These are phyloP conservation scores for Zele albiditarsus DNA, from an alignment of 2,888 invertebrate genomes.

Conservation along the genomic window DNA sequence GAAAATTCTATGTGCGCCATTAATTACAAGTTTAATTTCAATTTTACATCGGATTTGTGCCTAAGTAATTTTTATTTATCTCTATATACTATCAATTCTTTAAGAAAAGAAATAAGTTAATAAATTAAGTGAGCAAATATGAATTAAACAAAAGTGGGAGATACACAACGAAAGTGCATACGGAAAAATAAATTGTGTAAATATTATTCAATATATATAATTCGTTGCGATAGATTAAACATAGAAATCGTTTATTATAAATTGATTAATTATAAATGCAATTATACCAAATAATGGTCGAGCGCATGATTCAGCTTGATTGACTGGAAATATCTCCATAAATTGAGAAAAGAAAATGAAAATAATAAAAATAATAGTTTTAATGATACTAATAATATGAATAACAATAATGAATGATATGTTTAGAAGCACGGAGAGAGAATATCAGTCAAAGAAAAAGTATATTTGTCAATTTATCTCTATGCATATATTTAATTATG, in stretches of 20 bases:
- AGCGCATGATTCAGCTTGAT: slow-evolving; percentile 34
- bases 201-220: slow-evolving; percentile 1
- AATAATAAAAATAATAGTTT: slow-evolving; percentile 12
- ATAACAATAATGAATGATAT: background rate
- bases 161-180: slow-evolving; percentile 54
- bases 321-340: slow-evolving; percentile 16
- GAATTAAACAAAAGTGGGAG: slow-evolving; percentile 37
- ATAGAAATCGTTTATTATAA: background rate
- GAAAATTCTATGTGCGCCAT: background rate
- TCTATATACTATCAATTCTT: no score
- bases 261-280: slow-evolving; percentile 56
- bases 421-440: background rate
- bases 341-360: slow-evolving; percentile 34
- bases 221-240: background rate
- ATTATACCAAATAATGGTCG: slow-evolving; percentile 62
- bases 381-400: slow-evolving; percentile 4
- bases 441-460: background rate
- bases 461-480: slow-evolving; percentile 2
- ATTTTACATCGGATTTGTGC: slow-evolving; percentile 1
- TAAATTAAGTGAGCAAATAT: no score
- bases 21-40: background rate
- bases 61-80: slow-evolving; percentile 1
- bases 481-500: background rate
- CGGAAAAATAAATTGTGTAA: slow-evolving; percentile 51
- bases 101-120: background rate